phyloP scores from a whole-genome alignment of 2,113 vertebrate species.

The Patagioenas fasciata region DNA sequence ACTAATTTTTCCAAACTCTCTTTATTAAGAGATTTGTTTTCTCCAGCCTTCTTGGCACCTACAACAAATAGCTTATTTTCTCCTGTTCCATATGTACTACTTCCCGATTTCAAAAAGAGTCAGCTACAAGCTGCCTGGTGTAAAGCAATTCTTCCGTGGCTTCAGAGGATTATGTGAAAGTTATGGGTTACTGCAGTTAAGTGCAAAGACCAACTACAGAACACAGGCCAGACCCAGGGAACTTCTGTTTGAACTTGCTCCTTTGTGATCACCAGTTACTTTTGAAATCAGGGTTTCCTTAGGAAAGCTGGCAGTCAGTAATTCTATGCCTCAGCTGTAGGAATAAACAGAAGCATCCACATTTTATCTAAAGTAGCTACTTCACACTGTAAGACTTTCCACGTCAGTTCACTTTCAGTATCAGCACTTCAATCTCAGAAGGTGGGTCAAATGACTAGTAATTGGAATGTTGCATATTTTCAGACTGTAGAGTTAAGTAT shows the following conservation, averaged over 20 bases:
- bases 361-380: conserved; percentile 9
- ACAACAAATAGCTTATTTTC: neutral
- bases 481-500: neutral
- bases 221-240: neutral
- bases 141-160: neutral
- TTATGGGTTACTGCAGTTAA: neutral
- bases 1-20: neutral
- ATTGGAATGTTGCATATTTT: neutral
- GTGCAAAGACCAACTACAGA: neutral
- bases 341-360: conserved; percentile 14
- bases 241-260: neutral
- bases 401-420: neutral
- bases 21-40: neutral
- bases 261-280: neutral
- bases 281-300: neutral
- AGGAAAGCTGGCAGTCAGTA: neutral
- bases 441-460: neutral
- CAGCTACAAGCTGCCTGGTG: neutral
- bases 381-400: neutral
- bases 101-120: neutral
- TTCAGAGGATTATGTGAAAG: neutral
- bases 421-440: conserved; percentile 9
- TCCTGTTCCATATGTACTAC: neutral
- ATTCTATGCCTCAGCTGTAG: neutral
- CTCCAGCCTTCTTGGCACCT: neutral